Conservation (phyloP, 2,113 vertebrate species). For the Chaetodon trifascialis region DNA sequence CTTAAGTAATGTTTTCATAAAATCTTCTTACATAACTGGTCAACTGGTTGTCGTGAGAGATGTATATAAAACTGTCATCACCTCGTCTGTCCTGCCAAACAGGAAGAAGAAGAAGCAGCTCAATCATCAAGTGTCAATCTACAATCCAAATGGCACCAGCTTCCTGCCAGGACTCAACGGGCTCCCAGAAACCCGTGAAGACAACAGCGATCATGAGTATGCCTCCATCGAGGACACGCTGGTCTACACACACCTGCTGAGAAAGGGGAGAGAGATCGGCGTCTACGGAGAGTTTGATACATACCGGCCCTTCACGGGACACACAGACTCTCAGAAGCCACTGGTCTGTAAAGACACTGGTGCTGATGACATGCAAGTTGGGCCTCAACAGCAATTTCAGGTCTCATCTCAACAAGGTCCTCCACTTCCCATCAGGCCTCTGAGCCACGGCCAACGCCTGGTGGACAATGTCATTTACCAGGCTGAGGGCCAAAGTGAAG, state of each 20-base stretch:
- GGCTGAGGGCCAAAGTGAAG: conserved; percentile 51
- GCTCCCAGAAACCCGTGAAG: conserved; percentile 77
- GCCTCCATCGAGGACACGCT: conserved; percentile 91
- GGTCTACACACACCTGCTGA: conserved; percentile 90
- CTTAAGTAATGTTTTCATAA: not conserved
- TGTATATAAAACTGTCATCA: not conserved
- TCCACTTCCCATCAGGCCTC: conserved; percentile 80
- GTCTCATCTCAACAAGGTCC: conserved; percentile 71
- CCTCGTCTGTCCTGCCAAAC: conserved; percentile 46
- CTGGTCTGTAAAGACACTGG: conserved; percentile 40
- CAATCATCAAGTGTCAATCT: conserved; percentile 83
- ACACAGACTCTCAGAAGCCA: conserved; percentile 66
- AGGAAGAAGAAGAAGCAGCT: conserved; percentile 84
- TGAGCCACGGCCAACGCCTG: conserved; percentile 11
- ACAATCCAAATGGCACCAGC: conserved; percentile 85
- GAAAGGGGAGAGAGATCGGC: conserved; percentile 52
- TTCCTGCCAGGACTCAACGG: conserved; percentile 79
- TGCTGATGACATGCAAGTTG: conserved; percentile 71
- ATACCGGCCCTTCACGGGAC: conserved; percentile 84
- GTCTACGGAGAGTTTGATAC: conserved; percentile 75
- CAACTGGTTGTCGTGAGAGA: not conserved
- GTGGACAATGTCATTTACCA: conserved; percentile 84
- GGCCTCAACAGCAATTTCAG: conserved; percentile 85
- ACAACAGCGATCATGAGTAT: conserved; percentile 89
- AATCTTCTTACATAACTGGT: not conserved